Evolutionary conservation across 2,888 invertebrate species (phyloP).

Genomic region (Autographa gamma): DNA sequence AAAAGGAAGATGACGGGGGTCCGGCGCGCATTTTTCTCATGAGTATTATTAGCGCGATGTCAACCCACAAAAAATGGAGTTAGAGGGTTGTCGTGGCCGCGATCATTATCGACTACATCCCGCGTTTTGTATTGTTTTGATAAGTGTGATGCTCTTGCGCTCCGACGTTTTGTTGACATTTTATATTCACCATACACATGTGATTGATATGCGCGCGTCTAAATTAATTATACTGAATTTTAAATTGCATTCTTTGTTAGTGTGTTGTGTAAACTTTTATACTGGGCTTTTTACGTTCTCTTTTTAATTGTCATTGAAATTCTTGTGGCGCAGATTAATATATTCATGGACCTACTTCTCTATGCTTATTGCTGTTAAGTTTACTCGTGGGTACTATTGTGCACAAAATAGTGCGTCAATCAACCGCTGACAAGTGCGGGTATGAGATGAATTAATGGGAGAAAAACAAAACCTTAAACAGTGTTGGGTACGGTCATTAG

Average conservation of each 20-base stretch:
- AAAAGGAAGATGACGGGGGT: constrained; percentile 87
- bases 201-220: constrained; percentile 76
- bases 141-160: constrained; percentile 80
- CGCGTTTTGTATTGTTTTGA: constrained; percentile 88
- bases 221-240: constrained; percentile 59
- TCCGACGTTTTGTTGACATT: constrained; percentile 83
- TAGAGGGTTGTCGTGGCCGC: constrained; percentile 83
- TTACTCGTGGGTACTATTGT: constrained; percentile 56
- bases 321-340: neutral
- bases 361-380: constrained; percentile 36
- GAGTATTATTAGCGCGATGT: constrained; percentile 89
- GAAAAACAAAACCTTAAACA: constrained; percentile 79
- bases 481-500: constrained; percentile 78
- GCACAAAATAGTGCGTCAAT: constrained; percentile 76
- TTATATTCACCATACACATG: constrained; percentile 77
- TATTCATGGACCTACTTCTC: constrained; percentile 28
- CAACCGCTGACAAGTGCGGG: constrained; percentile 70
- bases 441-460: constrained; percentile 71
- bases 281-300: constrained; percentile 25
- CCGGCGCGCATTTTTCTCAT: constrained; percentile 88
- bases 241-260: constrained; percentile 38
- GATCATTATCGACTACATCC: constrained; percentile 87
- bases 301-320: constrained; percentile 18
- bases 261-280: constrained; percentile 18
- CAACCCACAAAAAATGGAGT: constrained; percentile 87